A percentile compares a stretch with the other conserved stretches of the same genome.
These are phyloP conservation scores for Drosophila watanabei DNA, from an alignment of 1,140 invertebrate genomes.

Conservation along the genomic window DNA sequence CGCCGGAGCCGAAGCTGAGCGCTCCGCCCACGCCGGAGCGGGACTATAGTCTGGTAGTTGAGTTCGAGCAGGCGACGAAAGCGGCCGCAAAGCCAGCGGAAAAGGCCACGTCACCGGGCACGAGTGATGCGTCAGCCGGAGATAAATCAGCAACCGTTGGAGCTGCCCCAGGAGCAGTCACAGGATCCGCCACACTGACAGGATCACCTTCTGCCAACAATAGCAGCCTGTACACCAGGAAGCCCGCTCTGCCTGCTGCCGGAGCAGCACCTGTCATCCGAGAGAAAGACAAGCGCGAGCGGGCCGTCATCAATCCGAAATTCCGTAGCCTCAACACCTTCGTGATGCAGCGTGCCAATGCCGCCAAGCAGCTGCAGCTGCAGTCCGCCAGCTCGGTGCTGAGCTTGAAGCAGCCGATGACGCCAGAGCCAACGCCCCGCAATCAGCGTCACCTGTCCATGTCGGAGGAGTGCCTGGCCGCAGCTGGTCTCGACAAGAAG, in stretches of 20 bases:
- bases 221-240: constrained; percentile 86
- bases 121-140: constrained; percentile 22
- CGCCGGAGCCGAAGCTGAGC: constrained; percentile 77
- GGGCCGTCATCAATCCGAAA: constrained; percentile 89
- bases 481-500: constrained; percentile 82
- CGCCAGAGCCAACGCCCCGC: constrained; percentile 88
- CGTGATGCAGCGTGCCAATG: constrained; percentile 77
- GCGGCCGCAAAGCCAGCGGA: constrained; percentile 44
- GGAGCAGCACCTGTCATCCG: constrained; percentile 90
- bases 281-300: constrained; percentile 91
- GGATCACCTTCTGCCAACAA: constrained; percentile 79
- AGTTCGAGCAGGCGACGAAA: constrained; percentile 70
- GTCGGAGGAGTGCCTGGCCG: constrained; percentile 89
- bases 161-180: background rate
- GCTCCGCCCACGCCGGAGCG: constrained; percentile 82
- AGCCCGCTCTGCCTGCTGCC: constrained; percentile 86
- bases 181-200: constrained; percentile 1
- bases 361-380: constrained; percentile 75
- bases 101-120: constrained; percentile 25
- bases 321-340: constrained; percentile 86
- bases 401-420: constrained; percentile 78
- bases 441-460: constrained; percentile 88
- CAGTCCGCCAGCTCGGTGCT: constrained; percentile 73
- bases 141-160: constrained; percentile 1
- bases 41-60: constrained; percentile 78